Percentiles rank a stretch among this genome's conserved stretches.
Conservation (phyloP, 1,140 invertebrate genomes). For the Lanistes nyassanus region DNA sequence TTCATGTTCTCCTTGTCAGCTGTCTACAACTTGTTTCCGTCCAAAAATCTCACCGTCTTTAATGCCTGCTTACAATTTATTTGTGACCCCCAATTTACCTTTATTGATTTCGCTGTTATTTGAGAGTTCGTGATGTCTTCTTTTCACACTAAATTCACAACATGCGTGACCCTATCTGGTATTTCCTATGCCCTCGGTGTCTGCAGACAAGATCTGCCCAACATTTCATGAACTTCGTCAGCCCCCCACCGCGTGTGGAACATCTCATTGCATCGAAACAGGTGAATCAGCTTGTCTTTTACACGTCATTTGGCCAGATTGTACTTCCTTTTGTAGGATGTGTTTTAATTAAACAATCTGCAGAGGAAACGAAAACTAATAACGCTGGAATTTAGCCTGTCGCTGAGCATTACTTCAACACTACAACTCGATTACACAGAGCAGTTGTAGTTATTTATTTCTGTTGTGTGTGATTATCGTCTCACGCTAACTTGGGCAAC, state of each 20-base stretch:
- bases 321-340: no score
- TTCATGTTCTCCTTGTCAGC: no score
- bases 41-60: no score
- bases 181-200: background rate
- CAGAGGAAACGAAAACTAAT: no score
- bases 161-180: no score
- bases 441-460: background rate
- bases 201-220: background rate
- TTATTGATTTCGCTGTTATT: no score
- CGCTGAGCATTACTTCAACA: background rate
- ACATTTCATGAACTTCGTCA: conserved; percentile 29
- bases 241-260: conserved; percentile 21
- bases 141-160: no score
- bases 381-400: background rate
- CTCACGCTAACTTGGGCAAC: background rate
- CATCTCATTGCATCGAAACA: conserved; percentile 7
- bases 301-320: background rate
- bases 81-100: no score
- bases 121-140: no score
- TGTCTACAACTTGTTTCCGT: no score
- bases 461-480: background rate
- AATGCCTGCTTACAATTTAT: no score
- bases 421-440: background rate
- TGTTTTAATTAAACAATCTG: no score
- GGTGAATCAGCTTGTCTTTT: conserved; percentile 11